A percentile compares a stretch with the other conserved stretches of the same genome.
Conservation (phyloP, 2,888 invertebrate species). For the Hirtodrosophila confusa region DNA sequence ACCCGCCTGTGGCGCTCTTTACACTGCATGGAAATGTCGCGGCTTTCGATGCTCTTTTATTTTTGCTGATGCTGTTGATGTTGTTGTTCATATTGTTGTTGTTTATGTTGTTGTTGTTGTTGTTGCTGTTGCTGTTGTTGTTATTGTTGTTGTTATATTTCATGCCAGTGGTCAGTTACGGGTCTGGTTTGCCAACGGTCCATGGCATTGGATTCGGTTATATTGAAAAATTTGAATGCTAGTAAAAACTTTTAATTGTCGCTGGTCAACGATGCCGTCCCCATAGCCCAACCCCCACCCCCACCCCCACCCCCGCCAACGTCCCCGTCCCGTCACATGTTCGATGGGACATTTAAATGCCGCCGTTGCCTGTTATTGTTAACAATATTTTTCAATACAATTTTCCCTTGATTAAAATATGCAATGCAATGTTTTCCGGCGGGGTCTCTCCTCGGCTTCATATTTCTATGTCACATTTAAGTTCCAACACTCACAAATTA, state of each 20-base stretch:
- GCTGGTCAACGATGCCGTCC: constrained; percentile 42
- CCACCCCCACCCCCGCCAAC: no score
- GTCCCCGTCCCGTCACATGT: constrained; percentile 37
- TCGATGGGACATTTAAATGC: constrained; percentile 64
- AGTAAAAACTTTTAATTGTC: constrained; percentile 79
- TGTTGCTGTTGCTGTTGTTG: constrained; percentile 13
- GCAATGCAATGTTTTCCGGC: constrained; percentile 74
- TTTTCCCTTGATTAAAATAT: constrained; percentile 77
- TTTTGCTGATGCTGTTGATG: constrained; percentile 37
- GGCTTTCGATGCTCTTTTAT: constrained; percentile 59
- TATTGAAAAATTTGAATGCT: constrained; percentile 80
- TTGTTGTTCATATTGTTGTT: constrained; percentile 22
- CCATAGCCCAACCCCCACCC: not conserved
- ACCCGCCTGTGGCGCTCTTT: constrained; percentile 46
- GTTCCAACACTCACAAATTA: constrained; percentile 18
- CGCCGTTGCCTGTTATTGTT: constrained; percentile 72
- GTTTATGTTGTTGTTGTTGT: constrained; percentile 19
- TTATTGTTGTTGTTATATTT: constrained; percentile 32
- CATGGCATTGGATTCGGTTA: constrained; percentile 63
- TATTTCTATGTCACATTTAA: constrained; percentile 37
- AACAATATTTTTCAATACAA: constrained; percentile 77
- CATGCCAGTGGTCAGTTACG: constrained; percentile 64
- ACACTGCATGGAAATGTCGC: constrained; percentile 76
- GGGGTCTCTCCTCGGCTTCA: constrained; percentile 4
- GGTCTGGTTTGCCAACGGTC: constrained; percentile 48